Evolutionary conservation across 2,113 vertebrate genomes (phyloP).

Genomic region (Takifugu bimaculatus): DNA sequence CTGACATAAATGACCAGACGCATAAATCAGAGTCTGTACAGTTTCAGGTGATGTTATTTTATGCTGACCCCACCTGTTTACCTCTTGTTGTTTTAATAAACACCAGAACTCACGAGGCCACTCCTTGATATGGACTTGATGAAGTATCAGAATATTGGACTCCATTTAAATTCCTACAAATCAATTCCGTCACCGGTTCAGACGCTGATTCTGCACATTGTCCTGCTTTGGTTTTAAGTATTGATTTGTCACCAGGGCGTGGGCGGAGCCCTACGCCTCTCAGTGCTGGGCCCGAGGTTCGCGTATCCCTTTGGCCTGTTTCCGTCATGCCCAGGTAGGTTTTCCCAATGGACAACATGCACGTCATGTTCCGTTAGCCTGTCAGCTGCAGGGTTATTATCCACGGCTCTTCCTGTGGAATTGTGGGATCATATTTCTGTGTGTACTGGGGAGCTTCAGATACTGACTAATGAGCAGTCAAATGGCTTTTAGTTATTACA

Average conservation of each 20-base stretch:
- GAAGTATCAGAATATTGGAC: slow-evolving; percentile 36
- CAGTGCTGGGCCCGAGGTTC: too few relatives aligned
- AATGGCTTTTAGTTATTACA: slow-evolving; percentile 71
- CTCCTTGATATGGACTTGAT: slow-evolving; percentile 50
- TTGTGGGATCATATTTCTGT: slow-evolving; percentile 60
- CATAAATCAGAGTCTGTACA: slow-evolving; percentile 57
- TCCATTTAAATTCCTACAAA: slow-evolving; percentile 46
- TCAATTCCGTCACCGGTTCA: slow-evolving; percentile 51
- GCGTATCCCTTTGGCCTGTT: slow-evolving; percentile 25
- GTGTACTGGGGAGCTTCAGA: slow-evolving; percentile 50
- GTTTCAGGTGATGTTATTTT: slow-evolving; percentile 46
- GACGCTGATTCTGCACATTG: slow-evolving; percentile 62
- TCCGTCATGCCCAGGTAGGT: slow-evolving; percentile 33
- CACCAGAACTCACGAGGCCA: slow-evolving; percentile 34
- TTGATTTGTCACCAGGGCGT: slow-evolving; percentile 38
- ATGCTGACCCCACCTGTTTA: slow-evolving; percentile 61
- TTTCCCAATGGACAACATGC: slow-evolving; percentile 56
- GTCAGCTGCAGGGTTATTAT: slow-evolving; percentile 62
- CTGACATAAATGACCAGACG: slow-evolving; percentile 51
- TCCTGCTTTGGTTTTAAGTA: slow-evolving; percentile 49
- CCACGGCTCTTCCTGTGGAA: slow-evolving; percentile 50
- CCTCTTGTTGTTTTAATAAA: slow-evolving; percentile 52
- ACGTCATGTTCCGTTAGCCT: slow-evolving; percentile 55
- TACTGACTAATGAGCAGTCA: slow-evolving; percentile 71
- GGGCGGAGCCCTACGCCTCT: too few relatives aligned